Evolutionary conservation across 2,888 invertebrate genomes (phyloP).

Genomic region (Drosophila parthenogenetica): DNA sequence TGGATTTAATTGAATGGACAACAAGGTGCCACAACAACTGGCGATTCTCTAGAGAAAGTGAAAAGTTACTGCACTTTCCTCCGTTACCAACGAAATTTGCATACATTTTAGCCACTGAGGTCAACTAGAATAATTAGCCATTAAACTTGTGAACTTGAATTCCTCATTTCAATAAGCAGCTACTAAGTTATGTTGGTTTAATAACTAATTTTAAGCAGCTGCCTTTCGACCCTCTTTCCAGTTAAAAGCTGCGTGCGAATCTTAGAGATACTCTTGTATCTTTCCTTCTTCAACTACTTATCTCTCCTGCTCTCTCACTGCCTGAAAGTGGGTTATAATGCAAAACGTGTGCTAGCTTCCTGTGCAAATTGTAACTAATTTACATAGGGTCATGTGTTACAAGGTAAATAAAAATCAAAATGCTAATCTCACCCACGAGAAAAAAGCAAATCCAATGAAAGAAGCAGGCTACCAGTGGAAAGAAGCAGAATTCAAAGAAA

Average conservation of each 20-base stretch:
- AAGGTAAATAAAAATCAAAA: conserved; percentile 57
- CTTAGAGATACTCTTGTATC: conserved; percentile 8
- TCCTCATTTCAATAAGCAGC: background rate
- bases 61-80: conserved; percentile 18
- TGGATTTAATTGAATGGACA: conserved; percentile 25
- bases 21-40: conserved; percentile 18
- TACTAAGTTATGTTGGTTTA: no score
- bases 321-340: conserved; percentile 54
- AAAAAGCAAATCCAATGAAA: conserved; percentile 2
- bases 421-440: conserved; percentile 54
- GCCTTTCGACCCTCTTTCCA: no score
- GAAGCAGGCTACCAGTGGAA: conserved; percentile 6
- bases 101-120: background rate
- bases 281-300: no score
- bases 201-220: no score
- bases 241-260: background rate
- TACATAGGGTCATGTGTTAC: conserved; percentile 61
- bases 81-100: background rate
- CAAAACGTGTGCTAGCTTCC: conserved; percentile 41
- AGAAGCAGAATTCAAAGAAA: background rate
- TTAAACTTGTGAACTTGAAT: background rate
- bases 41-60: conserved; percentile 32
- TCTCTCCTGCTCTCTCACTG: background rate
- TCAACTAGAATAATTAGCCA: conserved; percentile 4
- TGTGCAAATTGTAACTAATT: conserved; percentile 47